These are phyloP conservation scores for Aeoliscus strigatus DNA, from an alignment of 2,797 vertebrate genomes.

Conservation along the genomic window DNA sequence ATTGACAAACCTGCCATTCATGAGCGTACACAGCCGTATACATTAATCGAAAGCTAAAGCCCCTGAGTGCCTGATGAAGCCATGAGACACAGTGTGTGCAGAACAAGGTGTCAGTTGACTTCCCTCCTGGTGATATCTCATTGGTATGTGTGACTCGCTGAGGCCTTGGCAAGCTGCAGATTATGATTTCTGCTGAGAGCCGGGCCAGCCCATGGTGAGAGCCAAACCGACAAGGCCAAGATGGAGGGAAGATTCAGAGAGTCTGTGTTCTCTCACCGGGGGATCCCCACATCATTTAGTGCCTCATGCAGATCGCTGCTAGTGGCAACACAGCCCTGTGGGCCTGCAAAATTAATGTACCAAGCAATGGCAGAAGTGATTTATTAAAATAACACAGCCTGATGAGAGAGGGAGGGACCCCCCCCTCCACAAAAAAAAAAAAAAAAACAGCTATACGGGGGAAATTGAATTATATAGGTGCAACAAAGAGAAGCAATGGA, in stretches of 20 bases:
- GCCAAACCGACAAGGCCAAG: slow-evolving; percentile 43
- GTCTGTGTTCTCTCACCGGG: slow-evolving; percentile 62
- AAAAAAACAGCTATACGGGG: too few relatives aligned
- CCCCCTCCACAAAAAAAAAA: too few relatives aligned
- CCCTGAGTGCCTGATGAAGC: slow-evolving; percentile 30
- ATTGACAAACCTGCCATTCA: too few relatives aligned
- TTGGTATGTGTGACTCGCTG: slow-evolving; percentile 39
- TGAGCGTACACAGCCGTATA: too few relatives aligned
- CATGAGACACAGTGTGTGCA: slow-evolving; percentile 21
- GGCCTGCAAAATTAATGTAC: slow-evolving; percentile 57
- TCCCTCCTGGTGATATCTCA: slow-evolving; percentile 44
- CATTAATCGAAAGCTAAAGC: slow-evolving; percentile 3
- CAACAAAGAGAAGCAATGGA: slow-evolving; percentile 25
- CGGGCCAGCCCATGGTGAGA: slow-evolving; percentile 54
- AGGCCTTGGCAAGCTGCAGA: slow-evolving; percentile 46
- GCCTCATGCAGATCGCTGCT: slow-evolving; percentile 70
- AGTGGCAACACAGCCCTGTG: slow-evolving; percentile 61
- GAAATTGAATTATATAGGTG: slow-evolving; percentile 36
- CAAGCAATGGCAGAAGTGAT: slow-evolving; percentile 58
- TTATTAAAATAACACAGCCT: slow-evolving; percentile 60
- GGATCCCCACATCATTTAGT: slow-evolving; percentile 74
- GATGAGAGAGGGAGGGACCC: slow-evolving; percentile 51
- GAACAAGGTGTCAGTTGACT: slow-evolving; percentile 47
- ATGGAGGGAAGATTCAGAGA: slow-evolving; percentile 49
- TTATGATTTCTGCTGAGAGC: slow-evolving; percentile 56